These are phyloP conservation scores for Neelides sp. DNA, from an alignment of 1,140 invertebrate species.

Conservation along the genomic window DNA sequence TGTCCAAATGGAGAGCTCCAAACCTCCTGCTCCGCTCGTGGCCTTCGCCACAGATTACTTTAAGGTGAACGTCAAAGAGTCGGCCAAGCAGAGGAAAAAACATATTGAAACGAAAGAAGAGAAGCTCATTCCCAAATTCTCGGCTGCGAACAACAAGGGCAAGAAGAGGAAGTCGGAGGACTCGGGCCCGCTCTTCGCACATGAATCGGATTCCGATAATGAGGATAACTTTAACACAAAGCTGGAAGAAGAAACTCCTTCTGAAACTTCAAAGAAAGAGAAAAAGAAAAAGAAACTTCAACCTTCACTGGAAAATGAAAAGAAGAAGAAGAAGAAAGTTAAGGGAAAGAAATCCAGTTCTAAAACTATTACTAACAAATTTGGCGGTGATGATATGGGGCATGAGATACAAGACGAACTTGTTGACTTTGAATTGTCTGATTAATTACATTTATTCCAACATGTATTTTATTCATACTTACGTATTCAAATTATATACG, in stretches of 20 bases:
- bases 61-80: slow-evolving; percentile 12
- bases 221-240: slow-evolving; percentile 24
- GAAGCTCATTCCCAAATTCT: slow-evolving; percentile 20
- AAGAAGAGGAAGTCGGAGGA: slow-evolving; percentile 3
- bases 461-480: neutral
- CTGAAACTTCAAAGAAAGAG: neutral
- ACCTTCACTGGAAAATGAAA: no score
- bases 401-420: slow-evolving; percentile 23
- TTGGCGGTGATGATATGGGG: neutral
- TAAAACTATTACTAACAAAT: neutral
- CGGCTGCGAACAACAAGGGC: neutral
- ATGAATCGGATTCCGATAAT: slow-evolving; percentile 14
- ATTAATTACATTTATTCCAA: slow-evolving; percentile 8
- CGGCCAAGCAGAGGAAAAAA: slow-evolving; percentile 8
- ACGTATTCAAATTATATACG: no score
- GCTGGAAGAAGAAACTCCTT: slow-evolving; percentile 14
- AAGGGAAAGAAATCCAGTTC: neutral
- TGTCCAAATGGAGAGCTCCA: slow-evolving; percentile 24
- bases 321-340: neutral
- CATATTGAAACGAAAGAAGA: slow-evolving; percentile 23
- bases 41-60: slow-evolving; percentile 25
- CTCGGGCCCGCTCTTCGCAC: neutral
- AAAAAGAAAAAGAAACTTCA: slow-evolving; percentile 2
- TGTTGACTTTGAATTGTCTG: slow-evolving; percentile 29
- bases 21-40: slow-evolving; percentile 17